A percentile compares a stretch with the other conserved stretches of the same genome.
Conservation (phyloP, 2,888 invertebrate genomes). For the Leptopilina drosophilae region DNA sequence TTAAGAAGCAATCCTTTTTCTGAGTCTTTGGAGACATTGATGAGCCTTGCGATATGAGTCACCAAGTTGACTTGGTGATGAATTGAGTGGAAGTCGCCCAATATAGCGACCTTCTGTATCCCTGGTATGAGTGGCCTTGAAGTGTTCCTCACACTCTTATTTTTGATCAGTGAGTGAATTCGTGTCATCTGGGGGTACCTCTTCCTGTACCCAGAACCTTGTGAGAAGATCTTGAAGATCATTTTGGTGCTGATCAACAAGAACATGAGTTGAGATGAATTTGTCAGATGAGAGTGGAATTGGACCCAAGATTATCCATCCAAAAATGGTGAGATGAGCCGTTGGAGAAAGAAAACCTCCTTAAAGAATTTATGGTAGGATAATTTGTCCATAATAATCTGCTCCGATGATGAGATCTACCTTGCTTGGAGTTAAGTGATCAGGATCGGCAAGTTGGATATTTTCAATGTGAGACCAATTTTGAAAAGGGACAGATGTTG, state of each 20-base stretch:
- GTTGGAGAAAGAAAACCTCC: not conserved
- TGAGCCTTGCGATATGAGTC: not conserved
- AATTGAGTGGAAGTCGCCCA: not conserved
- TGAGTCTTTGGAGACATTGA: not conserved
- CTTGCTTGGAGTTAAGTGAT: not conserved
- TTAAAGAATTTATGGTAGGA: not conserved
- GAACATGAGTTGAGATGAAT: not conserved
- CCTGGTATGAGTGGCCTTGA: not conserved
- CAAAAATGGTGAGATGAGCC: not conserved
- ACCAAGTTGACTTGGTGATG: not conserved
- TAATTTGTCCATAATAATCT: not conserved
- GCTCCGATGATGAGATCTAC: not conserved
- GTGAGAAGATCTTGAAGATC: not conserved
- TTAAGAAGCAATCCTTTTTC: not conserved
- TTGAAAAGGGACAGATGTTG: not conserved
- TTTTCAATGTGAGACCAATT: not conserved
- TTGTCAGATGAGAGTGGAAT: not conserved
- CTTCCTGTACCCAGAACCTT: not conserved
- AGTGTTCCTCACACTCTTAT: not conserved
- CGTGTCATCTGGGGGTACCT: not conserved
- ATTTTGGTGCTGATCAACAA: not conserved
- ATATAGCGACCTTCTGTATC: not conserved
- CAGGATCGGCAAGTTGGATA: not conserved
- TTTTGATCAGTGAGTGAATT: not conserved
- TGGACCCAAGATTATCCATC: not conserved